Evolutionary conservation across 1,140 invertebrate species (phyloP), one percentile per base, ranked within the genome.

Genomic region (Triops cancriformis): DNA sequence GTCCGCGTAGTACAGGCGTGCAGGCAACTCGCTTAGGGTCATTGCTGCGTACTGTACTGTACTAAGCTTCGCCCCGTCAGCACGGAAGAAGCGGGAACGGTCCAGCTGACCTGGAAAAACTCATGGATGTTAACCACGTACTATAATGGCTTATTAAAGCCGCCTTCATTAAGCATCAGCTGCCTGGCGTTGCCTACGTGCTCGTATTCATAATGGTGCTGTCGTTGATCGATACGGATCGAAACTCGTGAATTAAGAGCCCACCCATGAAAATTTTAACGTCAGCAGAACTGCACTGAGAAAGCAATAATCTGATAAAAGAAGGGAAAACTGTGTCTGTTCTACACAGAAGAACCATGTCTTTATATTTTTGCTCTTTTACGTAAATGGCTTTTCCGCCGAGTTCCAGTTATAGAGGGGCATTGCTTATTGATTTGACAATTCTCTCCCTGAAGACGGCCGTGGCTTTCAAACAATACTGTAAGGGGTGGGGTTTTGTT

Each of bases 111-210:
- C 51, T 18, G 0, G 51, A 2, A 64, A 37, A 23, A 64, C 51
- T 64, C 51, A 64, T 23, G 51, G 51, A 64, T 64, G 51, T 64
- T 64, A 64, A 64, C 51, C 51, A 64, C 51, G 51, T 14, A 64
- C 51, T 14, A 64, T 64, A 64, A 64, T 64, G 51, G 51, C 51
- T 64, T 64, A 23, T 23, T 64, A 64, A 64, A 64, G 51, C 51
- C 51, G 51, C 51, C 51, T 64, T 64, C 51, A 64, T 64, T 64
- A 64, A 64, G 51, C 51, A 64, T 64, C 51, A 64, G 51, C 51
- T 64, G 51, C 51, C 51, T 64, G 18, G 14, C 10, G 51, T 64
- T 64, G 51, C 14, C 51, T 64, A 64, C 51, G n/a, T 64, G 51
- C 51, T 9, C 51, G 23, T 23, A 23, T 64, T 64, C 23, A 23